Evolutionary conservation across 1,140 invertebrate species (phyloP).

Genomic region (Luehdorfia chinensis): DNA sequence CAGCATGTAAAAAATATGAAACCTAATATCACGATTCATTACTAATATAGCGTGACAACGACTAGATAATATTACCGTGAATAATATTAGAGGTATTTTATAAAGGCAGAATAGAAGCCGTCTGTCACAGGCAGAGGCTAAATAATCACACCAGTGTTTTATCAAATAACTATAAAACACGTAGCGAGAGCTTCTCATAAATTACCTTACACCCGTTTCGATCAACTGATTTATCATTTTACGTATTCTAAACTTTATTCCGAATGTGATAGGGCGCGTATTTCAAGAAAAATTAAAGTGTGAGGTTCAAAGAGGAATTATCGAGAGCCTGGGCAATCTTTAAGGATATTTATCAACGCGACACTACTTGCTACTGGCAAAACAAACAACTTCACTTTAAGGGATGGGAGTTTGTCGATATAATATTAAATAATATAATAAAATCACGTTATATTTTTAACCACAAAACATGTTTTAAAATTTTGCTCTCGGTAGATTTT

Average conservation of each 20-base stretch:
- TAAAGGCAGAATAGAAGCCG: constrained; percentile 58
- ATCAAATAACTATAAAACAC: constrained; percentile 75
- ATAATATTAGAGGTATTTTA: constrained; percentile 48
- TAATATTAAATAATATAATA: neutral
- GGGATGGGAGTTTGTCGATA: constrained; percentile 47
- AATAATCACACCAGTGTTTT: constrained; percentile 73
- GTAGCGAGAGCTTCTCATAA: constrained; percentile 63
- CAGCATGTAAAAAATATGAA: constrained; percentile 30
- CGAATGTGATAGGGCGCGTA: constrained; percentile 25
- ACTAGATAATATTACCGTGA: constrained; percentile 39
- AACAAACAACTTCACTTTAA: constrained; percentile 64
- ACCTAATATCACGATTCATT: constrained; percentile 37
- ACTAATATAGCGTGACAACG: constrained; percentile 38
- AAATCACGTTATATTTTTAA: constrained; percentile 20
- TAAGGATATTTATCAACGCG: constrained; percentile 75
- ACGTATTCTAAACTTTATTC: constrained; percentile 31
- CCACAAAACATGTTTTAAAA: too few species aligned
- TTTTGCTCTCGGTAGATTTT: too few species aligned
- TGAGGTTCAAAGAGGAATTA: constrained; percentile 65
- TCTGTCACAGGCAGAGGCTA: constrained; percentile 58
- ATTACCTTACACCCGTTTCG: constrained; percentile 50
- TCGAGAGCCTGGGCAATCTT: constrained; percentile 69
- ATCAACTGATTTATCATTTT: constrained; percentile 15
- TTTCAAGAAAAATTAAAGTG: constrained; percentile 32
- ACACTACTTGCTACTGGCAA: constrained; percentile 73